Evolutionary conservation across 2,888 invertebrate species (phyloP), one percentile per base, ranked within the genome.

Genomic region (Eilema sororculum): DNA sequence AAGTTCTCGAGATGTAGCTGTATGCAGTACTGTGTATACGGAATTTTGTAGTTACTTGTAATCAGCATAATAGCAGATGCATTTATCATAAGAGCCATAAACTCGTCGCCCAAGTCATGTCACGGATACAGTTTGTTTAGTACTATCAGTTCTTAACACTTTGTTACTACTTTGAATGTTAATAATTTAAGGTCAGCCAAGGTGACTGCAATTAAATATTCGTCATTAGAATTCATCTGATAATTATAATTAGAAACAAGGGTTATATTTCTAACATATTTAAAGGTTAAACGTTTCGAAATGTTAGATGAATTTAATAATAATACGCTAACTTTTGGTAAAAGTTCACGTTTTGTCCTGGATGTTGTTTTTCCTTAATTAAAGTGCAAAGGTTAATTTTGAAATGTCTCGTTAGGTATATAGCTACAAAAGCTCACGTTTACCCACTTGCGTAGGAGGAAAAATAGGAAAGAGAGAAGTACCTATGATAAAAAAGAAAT

Each of bases 111-210:
- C 24, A 28, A n/a, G 25, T 37, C 28, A 56, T 10, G 46, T 64
- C 63, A 30, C 62, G 61, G 28, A 58, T 8, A n/a, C n/a, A n/a
- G 8, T 65, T 56, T 0, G 61, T 20, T n/a, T 3, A 22, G n/a
- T 70, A 28, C 22, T 22, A 24, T 56, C 20, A 61, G 46, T 25
- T 52, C 37, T 57, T 59, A 41, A 62, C 20, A 37, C 67, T 75
- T 72, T 78, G 65, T 33, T 10, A 28, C 65, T 71, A 73, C 68
- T 81, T 81, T 67, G 61, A 71, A 76, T 75, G 68, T 68, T 28
- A 52, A 52, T 46, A 46, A 46, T 46, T 20, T 64, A 63, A 70
- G 81, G 62, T 76, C 73, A 78, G 73, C 80, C 81, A 81, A 82
- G 83, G 83, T 71, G 76, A 71, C 8, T 57, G 41, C 64, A 60